Conservation (phyloP, 2,797 vertebrate genomes). For the Melanotaenia pygmaea region DNA sequence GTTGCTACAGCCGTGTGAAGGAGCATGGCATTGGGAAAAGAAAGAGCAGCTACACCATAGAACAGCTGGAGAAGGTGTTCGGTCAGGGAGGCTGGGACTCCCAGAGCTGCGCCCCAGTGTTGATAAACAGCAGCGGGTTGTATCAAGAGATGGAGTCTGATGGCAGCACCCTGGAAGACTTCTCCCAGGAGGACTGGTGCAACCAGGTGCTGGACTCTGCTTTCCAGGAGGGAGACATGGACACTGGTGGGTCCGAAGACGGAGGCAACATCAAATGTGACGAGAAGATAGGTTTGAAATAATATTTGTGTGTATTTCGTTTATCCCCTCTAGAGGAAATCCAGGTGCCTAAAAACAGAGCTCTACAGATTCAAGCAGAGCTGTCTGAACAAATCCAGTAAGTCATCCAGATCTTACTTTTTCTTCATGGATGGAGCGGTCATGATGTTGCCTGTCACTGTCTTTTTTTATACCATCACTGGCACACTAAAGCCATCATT, state of each 20-base stretch:
- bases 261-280: not conserved
- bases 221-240: conserved; percentile 94
- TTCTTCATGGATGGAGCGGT: not conserved
- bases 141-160: conserved; percentile 99
- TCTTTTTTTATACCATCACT: no score
- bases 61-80: conserved; percentile 99
- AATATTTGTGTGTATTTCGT: not conserved
- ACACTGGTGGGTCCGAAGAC: conserved; percentile 86
- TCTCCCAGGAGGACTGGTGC: conserved; percentile 98
- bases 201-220: conserved; percentile 93
- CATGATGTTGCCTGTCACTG: not conserved
- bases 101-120: conserved; percentile 95
- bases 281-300: not conserved
- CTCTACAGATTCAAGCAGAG: conserved; percentile 90
- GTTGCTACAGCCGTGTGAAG: conserved; percentile 99
- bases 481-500: not conserved
- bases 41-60: conserved; percentile 99
- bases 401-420: conserved; percentile 70
- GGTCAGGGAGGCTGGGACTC: conserved; percentile 99
- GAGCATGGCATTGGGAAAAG: conserved; percentile 97
- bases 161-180: conserved; percentile 96
- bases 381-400: conserved; percentile 91
- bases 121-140: conserved; percentile 98
- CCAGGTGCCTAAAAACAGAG: conserved; percentile 90
- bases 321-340: conserved; percentile 88